Evolutionary conservation across 2,888 invertebrate species (phyloP).

Genomic region (Esperia sulphurella): DNA sequence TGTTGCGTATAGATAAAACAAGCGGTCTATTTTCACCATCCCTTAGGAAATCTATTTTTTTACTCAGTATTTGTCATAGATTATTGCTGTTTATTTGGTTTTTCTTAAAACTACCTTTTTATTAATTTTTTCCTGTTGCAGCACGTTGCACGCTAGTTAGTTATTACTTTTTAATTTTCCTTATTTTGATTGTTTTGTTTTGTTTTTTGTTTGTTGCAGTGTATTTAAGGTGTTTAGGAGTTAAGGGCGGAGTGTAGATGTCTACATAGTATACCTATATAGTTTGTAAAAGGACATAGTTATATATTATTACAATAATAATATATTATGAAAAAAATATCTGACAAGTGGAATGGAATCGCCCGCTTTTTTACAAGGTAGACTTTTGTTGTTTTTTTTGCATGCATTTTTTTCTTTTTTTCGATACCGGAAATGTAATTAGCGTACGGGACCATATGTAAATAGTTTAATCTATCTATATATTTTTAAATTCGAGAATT

Average conservation of each 20-base stretch:
- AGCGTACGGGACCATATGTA: no score
- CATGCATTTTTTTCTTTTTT: constrained; percentile 24
- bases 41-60: no score
- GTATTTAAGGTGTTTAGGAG: constrained; percentile 76
- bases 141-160: no score
- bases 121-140: no score
- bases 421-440: no score
- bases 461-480: no score
- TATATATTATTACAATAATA: constrained; percentile 79
- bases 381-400: constrained; percentile 42
- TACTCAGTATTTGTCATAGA: no score
- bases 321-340: constrained; percentile 71
- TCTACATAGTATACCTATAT: constrained; percentile 76
- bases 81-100: no score
- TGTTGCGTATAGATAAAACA: no score
- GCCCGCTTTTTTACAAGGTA: constrained; percentile 71
- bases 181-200: constrained; percentile 41
- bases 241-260: constrained; percentile 74
- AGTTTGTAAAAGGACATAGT: constrained; percentile 75
- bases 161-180: constrained; percentile 24
- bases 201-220: constrained; percentile 71
- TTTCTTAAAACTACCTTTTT: no score
- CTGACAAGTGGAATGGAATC: constrained; percentile 63
- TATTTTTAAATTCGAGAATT: no score
- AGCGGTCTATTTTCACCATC: no score